Evolutionary conservation across 2,797 vertebrate genomes (phyloP), one percentile per base, ranked within the genome.

Genomic region (Oceanodroma leucorhoa): DNA sequence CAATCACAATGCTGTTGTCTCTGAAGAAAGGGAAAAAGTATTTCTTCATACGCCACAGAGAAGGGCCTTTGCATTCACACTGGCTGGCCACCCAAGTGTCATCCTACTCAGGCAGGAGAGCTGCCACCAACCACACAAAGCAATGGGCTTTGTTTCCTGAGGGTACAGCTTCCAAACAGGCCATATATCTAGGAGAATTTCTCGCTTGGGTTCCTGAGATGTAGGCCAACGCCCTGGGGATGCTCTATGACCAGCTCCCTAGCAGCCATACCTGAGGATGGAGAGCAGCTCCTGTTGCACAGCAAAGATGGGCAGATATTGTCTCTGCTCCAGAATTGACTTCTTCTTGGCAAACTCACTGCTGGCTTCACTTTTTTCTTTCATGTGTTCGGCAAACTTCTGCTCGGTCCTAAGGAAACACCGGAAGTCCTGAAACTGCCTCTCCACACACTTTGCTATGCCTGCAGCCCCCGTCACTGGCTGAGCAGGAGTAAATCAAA

Each of bases 351-450:
- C 99, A 96, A 99, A 99, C 53, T 99, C 99, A 9, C 99, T 99
- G 97, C 98, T 99, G 58, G 99, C 99, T 95, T 99, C 98, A 1
- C 89, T 99, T 97, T 99, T 99, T 70, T 99, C 99, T 95, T 98
- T 99, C 99, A 99, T 99, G 95, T 99, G 99, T 93, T 99, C 99
- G 5, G 99, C 99, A 98, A 99, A 99, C 96, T 99, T 99, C 97
- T 99, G 99, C 88, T 99, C 99, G 2, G 99, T 97, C 97, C 99
- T 99, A 93, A 50, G 50, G 75, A 94, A 62, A 95, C 50, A 97
- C 2, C 9, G 4, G 8, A 85, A 87, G n/a, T 55, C 57, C 15
- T 84, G 70, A 90, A 90, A 34, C 50, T 62, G 27, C 16, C 34
- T 32, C 30, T 41, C 61, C 41, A 41, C 9, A 8, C 10, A 8